Evolutionary conservation across 2,888 invertebrate genomes (phyloP).

Genomic region (Balanococcus diminutus): DNA sequence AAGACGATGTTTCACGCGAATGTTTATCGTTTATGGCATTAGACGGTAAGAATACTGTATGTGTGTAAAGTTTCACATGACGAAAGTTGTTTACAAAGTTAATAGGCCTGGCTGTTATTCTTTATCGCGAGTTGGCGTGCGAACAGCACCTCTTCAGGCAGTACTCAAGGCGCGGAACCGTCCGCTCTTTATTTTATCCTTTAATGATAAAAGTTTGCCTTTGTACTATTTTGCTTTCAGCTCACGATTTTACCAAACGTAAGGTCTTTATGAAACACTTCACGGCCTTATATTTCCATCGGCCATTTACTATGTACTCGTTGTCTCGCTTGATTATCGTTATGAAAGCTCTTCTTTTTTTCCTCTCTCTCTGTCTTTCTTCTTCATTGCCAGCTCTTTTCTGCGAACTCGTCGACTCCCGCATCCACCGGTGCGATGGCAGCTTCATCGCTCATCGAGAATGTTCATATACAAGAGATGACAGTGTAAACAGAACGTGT

Average conservation of each 20-base stretch:
- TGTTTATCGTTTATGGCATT: conserved; percentile 37
- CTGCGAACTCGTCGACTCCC: background rate
- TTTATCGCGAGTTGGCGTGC: conserved; percentile 37
- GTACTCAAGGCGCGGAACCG: conserved; percentile 1
- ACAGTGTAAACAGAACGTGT: conserved; percentile 10
- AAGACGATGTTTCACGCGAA: conserved; percentile 29
- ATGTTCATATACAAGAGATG: background rate
- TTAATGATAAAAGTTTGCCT: conserved; percentile 52
- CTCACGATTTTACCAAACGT: conserved; percentile 46
- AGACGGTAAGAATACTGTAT: background rate
- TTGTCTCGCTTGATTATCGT: conserved; percentile 34
- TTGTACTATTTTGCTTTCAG: conserved; percentile 48
- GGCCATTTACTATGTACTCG: conserved; percentile 34
- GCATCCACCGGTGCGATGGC: background rate
- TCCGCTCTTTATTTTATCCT: conserved; percentile 31
- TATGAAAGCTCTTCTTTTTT: conserved; percentile 15
- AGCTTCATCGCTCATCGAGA: background rate
- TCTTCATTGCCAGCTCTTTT: background rate
- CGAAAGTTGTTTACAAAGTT: conserved; percentile 37
- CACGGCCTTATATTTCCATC: conserved; percentile 29
- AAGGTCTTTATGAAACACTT: conserved; percentile 37
- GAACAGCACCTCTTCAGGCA: conserved; percentile 34
- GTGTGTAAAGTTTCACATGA: conserved; percentile 37
- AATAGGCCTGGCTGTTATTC: conserved; percentile 28
- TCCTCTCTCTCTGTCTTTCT: background rate